phyloP scores from a whole-genome alignment of 2,797 vertebrate species.

The Micropoecilia bifurca region DNA sequence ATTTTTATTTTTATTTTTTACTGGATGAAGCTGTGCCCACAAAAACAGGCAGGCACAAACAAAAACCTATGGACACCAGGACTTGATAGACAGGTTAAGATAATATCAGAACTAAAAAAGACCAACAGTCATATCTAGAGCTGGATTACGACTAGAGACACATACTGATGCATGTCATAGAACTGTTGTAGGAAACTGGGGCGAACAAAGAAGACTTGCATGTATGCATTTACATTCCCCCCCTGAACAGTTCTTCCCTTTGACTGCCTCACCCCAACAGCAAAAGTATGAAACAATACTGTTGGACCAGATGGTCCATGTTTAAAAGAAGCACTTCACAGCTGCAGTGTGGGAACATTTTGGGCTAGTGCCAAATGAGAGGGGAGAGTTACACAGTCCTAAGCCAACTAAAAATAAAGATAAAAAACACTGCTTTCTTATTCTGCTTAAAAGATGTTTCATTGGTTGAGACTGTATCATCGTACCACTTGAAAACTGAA shows the following conservation, averaged over 20 bases:
- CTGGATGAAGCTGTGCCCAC: neutral
- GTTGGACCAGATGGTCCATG: slow-evolving; percentile 8
- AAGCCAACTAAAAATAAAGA: slow-evolving; percentile 11
- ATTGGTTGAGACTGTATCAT: neutral
- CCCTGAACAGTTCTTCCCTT: neutral
- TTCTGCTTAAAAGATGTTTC: neutral
- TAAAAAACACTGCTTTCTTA: neutral
- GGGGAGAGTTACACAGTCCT: neutral
- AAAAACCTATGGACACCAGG: neutral
- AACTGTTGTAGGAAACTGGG: neutral
- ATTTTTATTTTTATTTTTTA: neutral
- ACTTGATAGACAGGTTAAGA: neutral
- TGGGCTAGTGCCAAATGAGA: slow-evolving; percentile 23
- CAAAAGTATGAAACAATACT: slow-evolving; percentile 7
- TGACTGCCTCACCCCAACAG: neutral
- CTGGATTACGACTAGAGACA: neutral
- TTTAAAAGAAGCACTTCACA: slow-evolving; percentile 17
- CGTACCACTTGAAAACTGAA: neutral
- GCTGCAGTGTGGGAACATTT: slow-evolving; percentile 30
- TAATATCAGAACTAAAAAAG: neutral
- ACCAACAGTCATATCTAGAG: neutral
- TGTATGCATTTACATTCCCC: neutral
- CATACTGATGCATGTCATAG: neutral
- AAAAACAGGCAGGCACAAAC: neutral
- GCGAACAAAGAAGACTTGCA: neutral